Conservation (phyloP, 2,797 vertebrate species). For the Pangasius sanitwongsei region DNA sequence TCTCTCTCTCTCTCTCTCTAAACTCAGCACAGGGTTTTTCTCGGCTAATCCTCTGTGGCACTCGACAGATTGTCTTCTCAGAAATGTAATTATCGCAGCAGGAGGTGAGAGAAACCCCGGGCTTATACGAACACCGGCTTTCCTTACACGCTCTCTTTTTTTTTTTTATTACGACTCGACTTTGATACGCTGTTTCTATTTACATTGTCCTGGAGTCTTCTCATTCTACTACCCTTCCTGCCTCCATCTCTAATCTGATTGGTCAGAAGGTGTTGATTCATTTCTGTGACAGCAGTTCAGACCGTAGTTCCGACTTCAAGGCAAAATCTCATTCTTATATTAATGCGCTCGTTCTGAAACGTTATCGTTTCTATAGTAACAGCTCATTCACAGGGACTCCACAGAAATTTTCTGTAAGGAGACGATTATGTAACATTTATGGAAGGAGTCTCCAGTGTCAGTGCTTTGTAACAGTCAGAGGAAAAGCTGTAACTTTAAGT, state of each 20-base stretch:
- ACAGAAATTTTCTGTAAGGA: background rate
- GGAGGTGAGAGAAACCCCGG: slow-evolving; percentile 21
- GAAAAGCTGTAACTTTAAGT: background rate
- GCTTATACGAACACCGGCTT: background rate
- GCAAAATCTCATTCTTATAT: background rate
- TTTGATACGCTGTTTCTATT: background rate
- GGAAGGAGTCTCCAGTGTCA: background rate
- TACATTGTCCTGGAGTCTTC: background rate
- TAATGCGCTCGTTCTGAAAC: background rate
- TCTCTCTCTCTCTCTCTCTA: background rate
- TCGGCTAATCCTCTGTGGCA: background rate
- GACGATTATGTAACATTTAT: background rate
- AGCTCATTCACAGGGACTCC: background rate
- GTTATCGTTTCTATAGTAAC: background rate
- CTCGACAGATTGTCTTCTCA: slow-evolving; percentile 26
- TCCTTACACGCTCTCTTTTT: background rate
- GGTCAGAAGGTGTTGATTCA: background rate
- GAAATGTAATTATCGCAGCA: slow-evolving; percentile 27
- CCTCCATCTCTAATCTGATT: background rate
- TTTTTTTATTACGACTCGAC: background rate
- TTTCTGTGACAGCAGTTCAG: background rate
- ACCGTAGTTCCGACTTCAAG: background rate
- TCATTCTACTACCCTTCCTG: background rate
- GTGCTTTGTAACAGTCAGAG: background rate
- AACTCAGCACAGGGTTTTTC: background rate